phyloP scores from a whole-genome alignment of 2,797 vertebrate species.

The Manis crassicaudata region DNA sequence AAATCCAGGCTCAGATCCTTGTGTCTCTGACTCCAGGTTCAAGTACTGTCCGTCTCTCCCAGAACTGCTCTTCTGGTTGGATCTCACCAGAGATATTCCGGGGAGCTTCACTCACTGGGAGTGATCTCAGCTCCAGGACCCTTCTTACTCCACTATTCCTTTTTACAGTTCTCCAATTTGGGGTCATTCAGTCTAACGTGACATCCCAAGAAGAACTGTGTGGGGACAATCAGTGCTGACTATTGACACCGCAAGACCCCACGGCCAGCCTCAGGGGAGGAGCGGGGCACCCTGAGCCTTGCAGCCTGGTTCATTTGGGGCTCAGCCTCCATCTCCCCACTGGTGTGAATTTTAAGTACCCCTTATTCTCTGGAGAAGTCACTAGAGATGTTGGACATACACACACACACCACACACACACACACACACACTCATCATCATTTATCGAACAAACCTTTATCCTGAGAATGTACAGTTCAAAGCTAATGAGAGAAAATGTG shows the following conservation, averaged over 20 bases:
- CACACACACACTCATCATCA: neutral
- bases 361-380: neutral
- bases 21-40: neutral
- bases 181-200: neutral
- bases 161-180: neutral
- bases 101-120: neutral
- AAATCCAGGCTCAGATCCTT: neutral
- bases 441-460: neutral
- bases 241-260: neutral
- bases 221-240: neutral
- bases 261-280: neutral
- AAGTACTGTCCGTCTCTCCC: neutral
- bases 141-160: neutral
- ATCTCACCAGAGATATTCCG: neutral
- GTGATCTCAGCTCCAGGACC: neutral
- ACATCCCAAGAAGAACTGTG: neutral
- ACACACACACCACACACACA: neutral
- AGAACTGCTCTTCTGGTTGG: neutral
- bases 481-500: neutral
- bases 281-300: neutral
- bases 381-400: neutral
- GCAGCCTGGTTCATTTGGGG: neutral
- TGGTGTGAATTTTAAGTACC: neutral
- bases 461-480: neutral
- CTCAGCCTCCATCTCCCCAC: neutral